These are phyloP conservation scores for Galendromus occidentalis DNA, from an alignment of 1,140 invertebrate genomes.

Conservation along the genomic window DNA sequence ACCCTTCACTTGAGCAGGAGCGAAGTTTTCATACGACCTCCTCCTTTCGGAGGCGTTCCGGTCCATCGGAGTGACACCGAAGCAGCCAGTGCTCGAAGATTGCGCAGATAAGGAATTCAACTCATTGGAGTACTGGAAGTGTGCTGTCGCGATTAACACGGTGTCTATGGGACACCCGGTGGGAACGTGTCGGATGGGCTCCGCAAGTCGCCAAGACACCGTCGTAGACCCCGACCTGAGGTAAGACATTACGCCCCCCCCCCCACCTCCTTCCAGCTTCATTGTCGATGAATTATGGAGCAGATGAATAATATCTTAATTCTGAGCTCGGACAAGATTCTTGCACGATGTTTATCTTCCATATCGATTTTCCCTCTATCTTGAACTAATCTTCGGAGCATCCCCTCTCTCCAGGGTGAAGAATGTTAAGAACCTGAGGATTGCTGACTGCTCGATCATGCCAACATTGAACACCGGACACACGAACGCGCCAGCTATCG, in stretches of 20 bases:
- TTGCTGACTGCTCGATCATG: conserved; percentile 48
- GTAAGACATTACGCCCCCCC: too few species aligned
- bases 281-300: background rate
- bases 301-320: background rate
- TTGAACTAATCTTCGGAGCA: background rate
- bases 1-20: background rate
- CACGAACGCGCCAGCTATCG: conserved; percentile 44
- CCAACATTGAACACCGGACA: conserved; percentile 43
- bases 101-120: background rate
- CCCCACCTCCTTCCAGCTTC: background rate
- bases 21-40: background rate
- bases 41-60: background rate
- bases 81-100: background rate
- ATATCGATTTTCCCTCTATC: background rate
- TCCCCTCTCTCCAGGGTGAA: conserved; percentile 34
- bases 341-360: background rate
- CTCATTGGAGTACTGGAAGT: background rate
- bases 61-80: background rate
- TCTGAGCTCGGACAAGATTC: background rate
- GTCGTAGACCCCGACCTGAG: conserved; percentile 30
- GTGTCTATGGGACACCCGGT: conserved; percentile 26
- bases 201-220: conserved; percentile 22
- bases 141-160: conserved; percentile 25
- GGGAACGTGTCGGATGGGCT: conserved; percentile 31
- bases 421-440: conserved; percentile 37